Evolutionary conservation across 2,113 vertebrate genomes (phyloP), one percentile per base, ranked within the genome.

Genomic region (Erythrolamprus reginae): DNA sequence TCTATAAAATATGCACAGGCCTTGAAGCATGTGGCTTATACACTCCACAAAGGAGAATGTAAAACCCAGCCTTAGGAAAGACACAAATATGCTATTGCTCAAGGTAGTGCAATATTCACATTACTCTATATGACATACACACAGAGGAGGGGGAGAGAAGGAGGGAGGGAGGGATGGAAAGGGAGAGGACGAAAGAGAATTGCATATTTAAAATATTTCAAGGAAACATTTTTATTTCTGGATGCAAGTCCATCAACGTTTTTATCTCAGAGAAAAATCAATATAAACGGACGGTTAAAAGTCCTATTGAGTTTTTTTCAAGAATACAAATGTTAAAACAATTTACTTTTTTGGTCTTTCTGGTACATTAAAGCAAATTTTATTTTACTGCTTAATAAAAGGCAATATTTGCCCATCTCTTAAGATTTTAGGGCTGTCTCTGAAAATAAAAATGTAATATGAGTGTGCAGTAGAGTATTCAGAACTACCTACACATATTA

Each of bases 401-500:
- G 9, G 42, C 89, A 82, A 42, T 33, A 52, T 65, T 65, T 86
- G n/a, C 56, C 50, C 53, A 12, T 87, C 50, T 87, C 50, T 42
- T 47, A 10, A 24, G 42, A 82, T 82, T 82, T 90, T 82, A 87
- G 61, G 42, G 24, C 10, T 52, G 33, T 33, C n/a, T 87, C 55
- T 90, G 42, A 24, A 55, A 90, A 88, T 91, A 77, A 48, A 82
- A 90, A 88, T 91, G 86, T 33, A 52, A 83, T 91, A 52, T 10
- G 52, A 87, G 28, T 23, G 19, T 42, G 51, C 52, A 38, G 86
- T 51, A 61, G 42, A 38, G 70, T 77, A 88, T 83, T 61, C 70
- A 84, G 45, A 88, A 24, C 86, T 84, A 91, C 90, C 90, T 91
- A 91, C 90, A 91, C 70, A 82, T 88, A 83, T 91, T 83, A 58